Evolutionary conservation across 1,140 invertebrate species (phyloP).

Genomic region (Saxidomus purpurata): DNA sequence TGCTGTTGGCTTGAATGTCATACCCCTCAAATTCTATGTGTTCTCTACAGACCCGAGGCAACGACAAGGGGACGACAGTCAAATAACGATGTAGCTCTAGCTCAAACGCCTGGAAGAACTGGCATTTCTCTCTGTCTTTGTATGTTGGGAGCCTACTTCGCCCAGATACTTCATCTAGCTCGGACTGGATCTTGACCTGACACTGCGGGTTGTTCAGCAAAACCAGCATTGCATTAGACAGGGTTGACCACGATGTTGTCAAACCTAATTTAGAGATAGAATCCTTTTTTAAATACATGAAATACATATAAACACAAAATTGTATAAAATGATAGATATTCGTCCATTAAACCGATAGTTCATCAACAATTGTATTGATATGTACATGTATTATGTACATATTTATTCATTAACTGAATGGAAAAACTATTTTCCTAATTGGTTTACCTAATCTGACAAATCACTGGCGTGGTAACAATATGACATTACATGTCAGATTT

Average conservation of each 20-base stretch:
- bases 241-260: not conserved
- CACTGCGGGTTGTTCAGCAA: conserved; percentile 11
- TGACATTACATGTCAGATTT: too few relatives aligned
- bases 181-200: not conserved
- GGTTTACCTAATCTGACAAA: too few relatives aligned
- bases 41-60: not conserved
- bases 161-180: not conserved
- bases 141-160: not conserved
- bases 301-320: too few relatives aligned
- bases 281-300: too few relatives aligned
- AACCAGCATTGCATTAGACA: not conserved
- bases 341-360: too few relatives aligned
- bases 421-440: too few relatives aligned
- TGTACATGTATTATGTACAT: too few relatives aligned
- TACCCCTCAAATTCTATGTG: not conserved
- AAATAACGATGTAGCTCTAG: conserved; percentile 17
- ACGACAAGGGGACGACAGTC: not conserved
- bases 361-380: too few relatives aligned
- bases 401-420: too few relatives aligned
- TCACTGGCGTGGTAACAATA: too few relatives aligned
- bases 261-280: too few relatives aligned
- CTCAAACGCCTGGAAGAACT: conserved; percentile 2
- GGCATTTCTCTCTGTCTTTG: not conserved
- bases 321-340: too few relatives aligned
- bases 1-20: not conserved